phyloP scores from a whole-genome alignment of 2,113 vertebrate genomes.

The Pseudois nayaur region DNA sequence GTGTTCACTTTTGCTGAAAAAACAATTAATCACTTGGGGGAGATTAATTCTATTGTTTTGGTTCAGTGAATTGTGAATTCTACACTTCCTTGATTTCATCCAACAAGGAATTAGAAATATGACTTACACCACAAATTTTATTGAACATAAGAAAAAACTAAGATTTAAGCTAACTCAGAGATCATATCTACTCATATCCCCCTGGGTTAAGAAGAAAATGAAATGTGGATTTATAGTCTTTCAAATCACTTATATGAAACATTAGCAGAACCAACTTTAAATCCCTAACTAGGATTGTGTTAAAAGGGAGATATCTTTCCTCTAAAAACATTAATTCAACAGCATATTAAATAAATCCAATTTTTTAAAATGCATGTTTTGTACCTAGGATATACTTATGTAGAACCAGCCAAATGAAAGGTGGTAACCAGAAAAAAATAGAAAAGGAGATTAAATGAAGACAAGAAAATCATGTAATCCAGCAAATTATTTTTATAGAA shows the following conservation, averaged over 20 bases:
- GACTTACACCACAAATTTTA: slow-evolving; percentile 69
- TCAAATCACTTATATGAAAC: neutral
- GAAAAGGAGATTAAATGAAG: neutral
- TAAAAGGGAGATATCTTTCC: neutral
- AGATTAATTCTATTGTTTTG: slow-evolving; percentile 65
- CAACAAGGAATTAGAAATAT: slow-evolving; percentile 34
- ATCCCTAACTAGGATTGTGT: neutral
- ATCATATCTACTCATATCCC: slow-evolving; percentile 48
- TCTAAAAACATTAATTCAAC: neutral
- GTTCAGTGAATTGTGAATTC: slow-evolving; percentile 45
- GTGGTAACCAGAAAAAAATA: neutral
- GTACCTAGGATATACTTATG: neutral
- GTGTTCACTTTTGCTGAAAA: slow-evolving; percentile 62
- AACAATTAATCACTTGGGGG: slow-evolving; percentile 61
- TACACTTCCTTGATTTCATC: slow-evolving; percentile 30
- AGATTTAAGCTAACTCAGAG: slow-evolving; percentile 46
- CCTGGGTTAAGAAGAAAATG: slow-evolving; percentile 60
- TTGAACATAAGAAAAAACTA: slow-evolving; percentile 47
- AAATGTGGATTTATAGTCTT: slow-evolving; percentile 45
- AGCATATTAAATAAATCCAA: neutral
- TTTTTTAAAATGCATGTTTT: neutral
- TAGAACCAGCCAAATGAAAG: neutral
- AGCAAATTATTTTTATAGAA: neutral
- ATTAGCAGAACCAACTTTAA: slow-evolving; percentile 47
- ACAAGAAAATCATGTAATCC: neutral